A percentile compares a stretch with the other conserved stretches of the same genome.
phyloP scores from a whole-genome alignment of 2,888 invertebrate species.

The Fragum whitleyi region DNA sequence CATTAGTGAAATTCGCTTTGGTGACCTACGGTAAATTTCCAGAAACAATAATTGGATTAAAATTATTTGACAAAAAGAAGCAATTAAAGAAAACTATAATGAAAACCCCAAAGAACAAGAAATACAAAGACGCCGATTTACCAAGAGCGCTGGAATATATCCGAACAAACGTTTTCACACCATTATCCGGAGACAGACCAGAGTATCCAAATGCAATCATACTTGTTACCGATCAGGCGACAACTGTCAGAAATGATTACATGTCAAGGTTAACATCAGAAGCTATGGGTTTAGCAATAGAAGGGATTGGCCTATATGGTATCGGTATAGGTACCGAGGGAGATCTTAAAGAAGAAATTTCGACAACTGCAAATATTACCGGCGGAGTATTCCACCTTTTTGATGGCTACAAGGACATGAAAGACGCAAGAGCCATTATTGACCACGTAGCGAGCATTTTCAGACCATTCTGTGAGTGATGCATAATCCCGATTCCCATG shows the following conservation, averaged over 20 bases:
- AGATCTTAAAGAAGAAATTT: constrained; percentile 28
- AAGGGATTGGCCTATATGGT: constrained; percentile 32
- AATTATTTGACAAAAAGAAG: constrained; percentile 48
- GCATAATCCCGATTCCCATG: not conserved
- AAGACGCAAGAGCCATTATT: not conserved
- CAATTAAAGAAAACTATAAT: constrained; percentile 53
- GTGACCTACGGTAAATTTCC: constrained; percentile 81
- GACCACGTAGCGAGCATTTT: not conserved
- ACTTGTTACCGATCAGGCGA: constrained; percentile 67
- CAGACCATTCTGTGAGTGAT: constrained; percentile 35
- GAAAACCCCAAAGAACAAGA: constrained; percentile 60
- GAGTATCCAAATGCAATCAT: constrained; percentile 70
- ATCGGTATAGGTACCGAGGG: constrained; percentile 40
- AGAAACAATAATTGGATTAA: constrained; percentile 59
- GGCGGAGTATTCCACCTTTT: not conserved
- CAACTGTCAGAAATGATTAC: constrained; percentile 31
- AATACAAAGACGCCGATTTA: constrained; percentile 56
- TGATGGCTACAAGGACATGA: not conserved
- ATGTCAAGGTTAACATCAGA: constrained; percentile 25
- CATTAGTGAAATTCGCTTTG: constrained; percentile 75
- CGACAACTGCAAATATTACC: not conserved
- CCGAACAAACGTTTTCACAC: constrained; percentile 51
- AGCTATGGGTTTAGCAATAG: constrained; percentile 22
- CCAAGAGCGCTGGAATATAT: constrained; percentile 53
- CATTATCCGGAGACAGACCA: constrained; percentile 60